Base-by-base conservation (phyloP, 2,113 vertebrate genomes). In the Pionites leucogaster region DNA sequence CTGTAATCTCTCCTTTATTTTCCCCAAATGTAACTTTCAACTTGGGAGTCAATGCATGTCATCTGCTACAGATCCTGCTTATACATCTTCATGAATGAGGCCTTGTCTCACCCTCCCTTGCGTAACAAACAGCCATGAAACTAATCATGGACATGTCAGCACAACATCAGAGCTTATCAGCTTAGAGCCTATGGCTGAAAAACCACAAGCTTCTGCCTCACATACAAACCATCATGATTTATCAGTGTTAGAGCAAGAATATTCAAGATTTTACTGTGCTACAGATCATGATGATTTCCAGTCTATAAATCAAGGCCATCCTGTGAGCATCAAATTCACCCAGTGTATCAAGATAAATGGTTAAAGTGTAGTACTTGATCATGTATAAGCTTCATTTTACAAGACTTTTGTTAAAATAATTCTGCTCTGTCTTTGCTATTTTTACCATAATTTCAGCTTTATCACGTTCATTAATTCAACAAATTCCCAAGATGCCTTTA, bases 401-500 rank as follows among this genome's bases (percentile, higher is more conserved):
- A 93, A 80, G 39, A 13, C 24, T 78, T 88, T 86, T 49, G 50
- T 59, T 90, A 74, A 95, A 93, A 74, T 68, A 70, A 13, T 13
- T 71, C 42, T 71, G 8, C 47, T 59, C 24, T 64, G 10, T 41
- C 2, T 42, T 93, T 87, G 37, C 29, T 83, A 76, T 83, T 92
- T 92, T 80, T 46, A 44, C 29, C 10, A 24, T 59, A 49, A 35
- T 82, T 88, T 67, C 68, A 89, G 13, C 25, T 85, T 7, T 76
- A 47, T 77, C 29, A 74, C 46, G 62, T 86, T 62, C 77, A 46
- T 90, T 88, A 95, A 82, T 96, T 93, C 67, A 90, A 90, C 53
- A 68, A 84, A 85, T 80, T 86, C 68, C 65, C 59, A 76, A 72
- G 41, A 52, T 41, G 9, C 22, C 84, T 92, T 92, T 49, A 65